Conservation (phyloP, 64 coral and sea anemone genomes). For the Porites lutea region DNA sequence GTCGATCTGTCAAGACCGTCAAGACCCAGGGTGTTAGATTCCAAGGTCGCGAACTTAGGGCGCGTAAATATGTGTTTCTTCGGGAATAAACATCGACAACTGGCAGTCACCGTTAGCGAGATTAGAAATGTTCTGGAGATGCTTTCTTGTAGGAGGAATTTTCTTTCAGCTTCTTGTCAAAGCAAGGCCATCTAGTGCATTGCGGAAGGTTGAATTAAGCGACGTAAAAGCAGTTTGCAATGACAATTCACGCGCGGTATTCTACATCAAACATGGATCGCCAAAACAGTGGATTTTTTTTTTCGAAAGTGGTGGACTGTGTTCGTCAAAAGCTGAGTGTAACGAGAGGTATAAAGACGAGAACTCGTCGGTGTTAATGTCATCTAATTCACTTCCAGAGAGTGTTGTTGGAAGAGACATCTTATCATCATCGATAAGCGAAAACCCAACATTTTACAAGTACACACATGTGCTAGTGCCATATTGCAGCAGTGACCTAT, state of each 20-base stretch:
- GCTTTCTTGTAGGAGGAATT: neutral
- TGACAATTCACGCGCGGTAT: slow-evolving; percentile 71
- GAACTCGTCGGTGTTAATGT: slow-evolving; percentile 69
- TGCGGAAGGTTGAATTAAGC: slow-evolving; percentile 27
- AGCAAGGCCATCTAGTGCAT: neutral
- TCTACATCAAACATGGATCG: slow-evolving; percentile 42
- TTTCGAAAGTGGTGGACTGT: slow-evolving; percentile 82
- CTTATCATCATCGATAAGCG: slow-evolving; percentile 20
- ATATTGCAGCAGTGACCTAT: slow-evolving; percentile 80
- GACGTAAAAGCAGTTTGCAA: slow-evolving; percentile 59
- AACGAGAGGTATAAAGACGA: slow-evolving; percentile 69
- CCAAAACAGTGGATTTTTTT: slow-evolving; percentile 63
- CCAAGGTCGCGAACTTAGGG: neutral
- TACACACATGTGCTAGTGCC: slow-evolving; percentile 75
- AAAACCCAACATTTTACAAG: slow-evolving; percentile 64
- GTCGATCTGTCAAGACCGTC: neutral
- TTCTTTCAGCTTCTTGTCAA: neutral
- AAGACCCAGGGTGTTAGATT: slow-evolving; percentile 1
- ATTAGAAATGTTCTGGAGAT: slow-evolving; percentile 3
- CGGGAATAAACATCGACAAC: too few relatives aligned
- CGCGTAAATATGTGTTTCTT: slow-evolving; percentile 19
- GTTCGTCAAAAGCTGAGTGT: slow-evolving; percentile 63
- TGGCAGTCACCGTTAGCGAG: neutral
- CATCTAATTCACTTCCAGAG: slow-evolving; percentile 41
- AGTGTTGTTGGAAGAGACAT: slow-evolving; percentile 62